Percentiles rank a stretch among this genome's conserved stretches.
Conservation (phyloP, 2,888 invertebrate species). For the Trachelus stipa region DNA sequence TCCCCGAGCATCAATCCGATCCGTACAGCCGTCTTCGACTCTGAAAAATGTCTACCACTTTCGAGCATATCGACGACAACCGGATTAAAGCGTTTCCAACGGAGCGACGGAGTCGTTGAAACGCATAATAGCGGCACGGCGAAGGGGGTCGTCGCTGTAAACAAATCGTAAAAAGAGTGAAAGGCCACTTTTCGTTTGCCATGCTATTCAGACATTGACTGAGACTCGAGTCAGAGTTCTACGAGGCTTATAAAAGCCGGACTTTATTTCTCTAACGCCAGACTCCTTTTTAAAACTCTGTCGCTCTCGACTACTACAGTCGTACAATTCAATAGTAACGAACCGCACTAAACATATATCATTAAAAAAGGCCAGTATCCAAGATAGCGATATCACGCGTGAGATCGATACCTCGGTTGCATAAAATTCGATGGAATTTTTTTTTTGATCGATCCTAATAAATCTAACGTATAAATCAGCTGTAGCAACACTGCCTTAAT, state of each 20-base stretch:
- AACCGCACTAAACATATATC: no score
- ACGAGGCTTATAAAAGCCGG: constrained; percentile 48
- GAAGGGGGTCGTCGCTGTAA: constrained; percentile 49
- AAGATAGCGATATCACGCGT: no score
- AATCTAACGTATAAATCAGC: no score
- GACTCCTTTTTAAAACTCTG: constrained; percentile 44
- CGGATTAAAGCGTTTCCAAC: constrained; percentile 39
- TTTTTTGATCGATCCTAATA: no score
- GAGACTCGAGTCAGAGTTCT: constrained; percentile 25
- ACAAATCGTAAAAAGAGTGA: constrained; percentile 62
- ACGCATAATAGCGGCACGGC: constrained; percentile 39
- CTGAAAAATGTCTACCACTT: no score
- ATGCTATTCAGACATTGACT: constrained; percentile 22
- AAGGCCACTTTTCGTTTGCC: constrained; percentile 31
- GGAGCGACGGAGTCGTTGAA: constrained; percentile 38
- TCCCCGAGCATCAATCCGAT: no score
- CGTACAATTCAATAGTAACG: constrained; percentile 33
- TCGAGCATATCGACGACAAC: constrained; percentile 23
- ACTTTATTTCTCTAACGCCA: constrained; percentile 47
- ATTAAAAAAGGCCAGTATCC: no score
- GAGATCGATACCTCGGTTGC: no score
- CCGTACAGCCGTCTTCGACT: no score
- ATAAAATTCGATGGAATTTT: no score
- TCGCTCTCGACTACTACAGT: constrained; percentile 36
- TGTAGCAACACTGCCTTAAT: background rate